phyloP scores from a whole-genome alignment of 2,797 vertebrate genomes.

The Acanthurus lineatus region DNA sequence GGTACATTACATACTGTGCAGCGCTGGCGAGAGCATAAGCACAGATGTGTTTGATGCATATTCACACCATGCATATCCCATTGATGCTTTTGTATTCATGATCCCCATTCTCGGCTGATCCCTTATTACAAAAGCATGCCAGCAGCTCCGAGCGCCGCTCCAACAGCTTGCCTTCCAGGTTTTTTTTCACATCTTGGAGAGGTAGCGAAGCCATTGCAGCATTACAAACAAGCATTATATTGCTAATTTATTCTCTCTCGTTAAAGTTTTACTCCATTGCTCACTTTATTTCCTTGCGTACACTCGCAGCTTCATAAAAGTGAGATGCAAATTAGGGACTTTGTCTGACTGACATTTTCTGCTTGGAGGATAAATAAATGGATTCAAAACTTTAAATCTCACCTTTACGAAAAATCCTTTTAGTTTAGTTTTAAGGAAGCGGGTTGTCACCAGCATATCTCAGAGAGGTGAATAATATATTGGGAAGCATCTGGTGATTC shows the following conservation, averaged over 20 bases:
- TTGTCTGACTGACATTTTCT: conserved; percentile 36
- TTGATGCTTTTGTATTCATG: conserved; percentile 76
- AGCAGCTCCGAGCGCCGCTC: conserved; percentile 55
- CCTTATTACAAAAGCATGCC: conserved; percentile 71
- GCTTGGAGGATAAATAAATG: conserved; percentile 18
- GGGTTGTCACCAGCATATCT: conserved; percentile 23
- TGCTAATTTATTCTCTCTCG: conserved; percentile 65
- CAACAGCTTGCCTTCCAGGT: conserved; percentile 63
- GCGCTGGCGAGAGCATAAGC: conserved; percentile 40
- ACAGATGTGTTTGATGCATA: conserved; percentile 72
- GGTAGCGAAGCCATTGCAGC: conserved; percentile 51
- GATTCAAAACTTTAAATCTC: conserved; percentile 11
- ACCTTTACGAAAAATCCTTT: conserved; percentile 26
- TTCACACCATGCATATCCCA: conserved; percentile 67
- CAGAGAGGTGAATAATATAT: conserved; percentile 58
- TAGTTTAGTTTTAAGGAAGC: conserved; percentile 31
- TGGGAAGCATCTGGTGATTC: conserved; percentile 51
- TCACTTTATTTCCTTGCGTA: conserved; percentile 51
- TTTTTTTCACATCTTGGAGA: conserved; percentile 67
- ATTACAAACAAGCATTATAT: conserved; percentile 54
- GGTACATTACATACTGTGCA: conserved; percentile 41
- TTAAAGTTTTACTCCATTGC: conserved; percentile 62
- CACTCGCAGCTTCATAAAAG: conserved; percentile 49
- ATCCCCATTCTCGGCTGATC: conserved; percentile 71
- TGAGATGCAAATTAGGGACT: conserved; percentile 51